phyloP scores from a whole-genome alignment of 2,113 vertebrate genomes.

The Sardina pilchardus region DNA sequence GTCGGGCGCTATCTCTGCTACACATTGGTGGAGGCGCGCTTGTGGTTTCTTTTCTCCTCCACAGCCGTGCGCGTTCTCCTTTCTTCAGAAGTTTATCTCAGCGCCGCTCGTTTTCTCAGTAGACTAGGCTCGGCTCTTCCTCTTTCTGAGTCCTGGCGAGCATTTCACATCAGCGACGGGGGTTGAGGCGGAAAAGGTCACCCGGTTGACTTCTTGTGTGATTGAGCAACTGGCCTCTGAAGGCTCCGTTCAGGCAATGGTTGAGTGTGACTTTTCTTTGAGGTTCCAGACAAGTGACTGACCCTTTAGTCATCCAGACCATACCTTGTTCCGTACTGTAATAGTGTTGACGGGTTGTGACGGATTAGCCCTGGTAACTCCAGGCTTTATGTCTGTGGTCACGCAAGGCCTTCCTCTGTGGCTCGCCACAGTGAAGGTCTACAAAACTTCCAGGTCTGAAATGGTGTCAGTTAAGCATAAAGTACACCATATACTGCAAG shows the following conservation, averaged over 20 bases:
- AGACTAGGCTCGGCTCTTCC: slow-evolving; percentile 24
- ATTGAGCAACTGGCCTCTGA: slow-evolving; percentile 11
- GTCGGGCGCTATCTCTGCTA: slow-evolving; percentile 25
- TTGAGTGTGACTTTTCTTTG: neutral
- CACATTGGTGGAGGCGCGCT: slow-evolving; percentile 28
- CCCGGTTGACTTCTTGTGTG: neutral
- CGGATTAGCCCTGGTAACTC: neutral
- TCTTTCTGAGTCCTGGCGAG: neutral
- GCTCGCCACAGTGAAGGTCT: too few species aligned
- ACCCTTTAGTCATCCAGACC: too few species aligned
- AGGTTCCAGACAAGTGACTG: neutral
- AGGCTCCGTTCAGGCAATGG: neutral
- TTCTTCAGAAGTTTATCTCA: slow-evolving; percentile 46
- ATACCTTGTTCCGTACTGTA: neutral
- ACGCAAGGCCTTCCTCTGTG: neutral
- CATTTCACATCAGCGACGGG: neutral
- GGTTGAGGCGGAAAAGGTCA: slow-evolving; percentile 35
- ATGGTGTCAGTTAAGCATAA: neutral
- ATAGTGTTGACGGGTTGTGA: neutral
- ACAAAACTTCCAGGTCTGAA: neutral
- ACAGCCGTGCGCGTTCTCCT: slow-evolving; percentile 36
- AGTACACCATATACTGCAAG: neutral
- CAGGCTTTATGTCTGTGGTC: neutral
- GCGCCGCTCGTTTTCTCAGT: slow-evolving; percentile 29
- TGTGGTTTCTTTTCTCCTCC: slow-evolving; percentile 47